These are phyloP conservation scores for Phymanthus crucifer DNA, from an alignment of 92 coral and sea anemone genomes.

Conservation along the genomic window DNA sequence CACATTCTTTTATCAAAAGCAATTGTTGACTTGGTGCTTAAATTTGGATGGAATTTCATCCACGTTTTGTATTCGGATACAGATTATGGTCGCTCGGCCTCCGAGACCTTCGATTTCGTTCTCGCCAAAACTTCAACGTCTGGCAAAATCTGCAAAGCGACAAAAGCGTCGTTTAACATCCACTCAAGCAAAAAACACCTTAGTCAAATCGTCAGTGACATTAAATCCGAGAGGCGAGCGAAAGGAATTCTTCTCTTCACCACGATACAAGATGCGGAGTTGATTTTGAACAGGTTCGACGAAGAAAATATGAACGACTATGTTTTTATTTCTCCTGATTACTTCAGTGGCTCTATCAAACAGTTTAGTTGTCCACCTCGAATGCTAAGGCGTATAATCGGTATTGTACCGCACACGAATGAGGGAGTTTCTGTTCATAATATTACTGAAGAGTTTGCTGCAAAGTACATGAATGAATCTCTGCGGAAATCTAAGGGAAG, in stretches of 20 bases:
- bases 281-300: conserved; percentile 55
- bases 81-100: conserved; percentile 86
- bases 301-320: conserved; percentile 53
- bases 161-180: conserved; percentile 57
- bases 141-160: conserved; percentile 66
- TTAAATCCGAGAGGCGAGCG: conserved; percentile 46
- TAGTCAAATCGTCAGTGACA: conserved; percentile 35
- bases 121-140: conserved; percentile 36
- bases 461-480: background rate
- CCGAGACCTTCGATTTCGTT: conserved; percentile 73
- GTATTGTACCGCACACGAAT: conserved; percentile 57
- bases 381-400: conserved; percentile 72
- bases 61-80: conserved; percentile 83
- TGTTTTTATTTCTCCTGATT: conserved; percentile 70
- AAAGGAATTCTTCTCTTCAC: conserved; percentile 71
- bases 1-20: conserved; percentile 71
- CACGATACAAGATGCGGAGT: conserved; percentile 68
- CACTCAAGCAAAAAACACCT: conserved; percentile 44
- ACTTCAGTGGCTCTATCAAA: conserved; percentile 51
- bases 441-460: conserved; percentile 38
- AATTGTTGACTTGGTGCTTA: conserved; percentile 65
- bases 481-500: conserved; percentile 30
- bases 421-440: conserved; percentile 13
- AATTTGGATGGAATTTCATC: conserved; percentile 74
- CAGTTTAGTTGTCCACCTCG: conserved; percentile 52